Evolutionary conservation across 2,888 invertebrate genomes (phyloP).

Genomic region (Drosophila recens): DNA sequence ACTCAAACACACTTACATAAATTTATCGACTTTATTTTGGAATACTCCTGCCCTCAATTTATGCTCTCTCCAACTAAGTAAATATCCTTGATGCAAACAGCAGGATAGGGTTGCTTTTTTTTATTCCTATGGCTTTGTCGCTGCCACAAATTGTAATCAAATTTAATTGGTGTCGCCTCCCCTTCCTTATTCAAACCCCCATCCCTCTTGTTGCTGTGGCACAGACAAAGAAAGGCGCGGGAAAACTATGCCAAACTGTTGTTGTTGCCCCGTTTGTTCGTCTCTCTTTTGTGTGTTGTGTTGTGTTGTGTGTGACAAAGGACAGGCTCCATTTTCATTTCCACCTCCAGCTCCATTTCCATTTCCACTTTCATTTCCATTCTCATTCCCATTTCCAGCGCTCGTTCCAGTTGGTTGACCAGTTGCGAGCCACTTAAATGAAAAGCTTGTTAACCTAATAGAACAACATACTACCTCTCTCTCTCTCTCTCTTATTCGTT

Average conservation of each 20-base stretch:
- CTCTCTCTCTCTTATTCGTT: not conserved
- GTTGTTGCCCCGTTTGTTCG: conserved; percentile 1
- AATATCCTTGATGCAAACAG: conserved; percentile 56
- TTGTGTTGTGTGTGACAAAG: conserved; percentile 10
- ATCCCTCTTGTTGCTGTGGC: not conserved
- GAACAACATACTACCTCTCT: conserved; percentile 48
- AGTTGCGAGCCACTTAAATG: conserved; percentile 69
- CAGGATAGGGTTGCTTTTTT: conserved; percentile 61
- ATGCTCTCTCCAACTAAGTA: conserved; percentile 34
- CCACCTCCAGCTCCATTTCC: not conserved
- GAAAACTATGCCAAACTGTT: conserved; percentile 49
- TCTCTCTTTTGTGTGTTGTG: not conserved
- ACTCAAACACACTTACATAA: conserved; percentile 12
- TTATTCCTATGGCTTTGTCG: conserved; percentile 13
- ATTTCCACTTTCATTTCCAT: not conserved
- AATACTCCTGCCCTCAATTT: not conserved
- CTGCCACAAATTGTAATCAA: conserved; percentile 73
- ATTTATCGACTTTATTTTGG: conserved; percentile 54
- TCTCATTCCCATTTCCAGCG: conserved; percentile 1
- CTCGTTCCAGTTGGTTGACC: conserved; percentile 48
- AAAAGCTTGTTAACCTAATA: conserved; percentile 81
- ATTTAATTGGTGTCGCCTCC: conserved; percentile 69
- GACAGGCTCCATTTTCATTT: conserved; percentile 33
- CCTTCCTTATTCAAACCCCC: not conserved
- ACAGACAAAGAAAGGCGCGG: conserved; percentile 50